These are phyloP conservation scores for Equus przewalskii DNA, from an alignment of 2,113 vertebrate species.

Conservation along the genomic window DNA sequence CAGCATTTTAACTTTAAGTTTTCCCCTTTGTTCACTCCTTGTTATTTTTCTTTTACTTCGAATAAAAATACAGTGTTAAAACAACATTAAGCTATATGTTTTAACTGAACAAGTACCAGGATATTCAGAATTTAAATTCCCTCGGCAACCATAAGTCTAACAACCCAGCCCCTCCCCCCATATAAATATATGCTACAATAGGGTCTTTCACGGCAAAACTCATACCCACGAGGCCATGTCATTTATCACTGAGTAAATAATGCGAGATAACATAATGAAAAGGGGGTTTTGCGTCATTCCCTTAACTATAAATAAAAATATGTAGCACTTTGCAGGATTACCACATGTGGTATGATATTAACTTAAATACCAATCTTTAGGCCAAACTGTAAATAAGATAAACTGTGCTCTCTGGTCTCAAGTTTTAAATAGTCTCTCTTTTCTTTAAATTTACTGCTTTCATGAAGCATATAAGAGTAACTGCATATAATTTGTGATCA, in stretches of 20 bases:
- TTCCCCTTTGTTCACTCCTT: constrained; percentile 48
- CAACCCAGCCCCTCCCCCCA: background rate
- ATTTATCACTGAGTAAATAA: constrained; percentile 78
- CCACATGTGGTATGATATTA: constrained; percentile 69
- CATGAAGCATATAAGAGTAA: constrained; percentile 51
- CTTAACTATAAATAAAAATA: constrained; percentile 82
- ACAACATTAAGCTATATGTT: constrained; percentile 70
- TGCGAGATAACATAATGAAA: constrained; percentile 74
- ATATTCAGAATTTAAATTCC: constrained; percentile 72
- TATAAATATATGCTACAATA: constrained; percentile 71
- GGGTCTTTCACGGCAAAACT: constrained; percentile 74
- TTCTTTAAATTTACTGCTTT: constrained; percentile 70
- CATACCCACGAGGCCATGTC: constrained; percentile 52
- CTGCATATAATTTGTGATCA: constrained; percentile 56
- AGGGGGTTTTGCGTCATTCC: constrained; percentile 67
- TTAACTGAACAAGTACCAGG: constrained; percentile 67
- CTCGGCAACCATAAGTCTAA: constrained; percentile 64
- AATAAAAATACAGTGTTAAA: constrained; percentile 66
- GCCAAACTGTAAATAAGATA: constrained; percentile 74
- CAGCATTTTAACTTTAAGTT: constrained; percentile 51
- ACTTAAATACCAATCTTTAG: constrained; percentile 72
- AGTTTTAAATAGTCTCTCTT: constrained; percentile 68
- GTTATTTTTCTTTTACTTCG: constrained; percentile 63
- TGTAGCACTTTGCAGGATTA: constrained; percentile 71
- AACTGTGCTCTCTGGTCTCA: constrained; percentile 64